Percentiles rank a stretch among this genome's conserved stretches.
Conservation (phyloP, 2,113 vertebrate genomes). For the Ctenodactylus gundi region DNA sequence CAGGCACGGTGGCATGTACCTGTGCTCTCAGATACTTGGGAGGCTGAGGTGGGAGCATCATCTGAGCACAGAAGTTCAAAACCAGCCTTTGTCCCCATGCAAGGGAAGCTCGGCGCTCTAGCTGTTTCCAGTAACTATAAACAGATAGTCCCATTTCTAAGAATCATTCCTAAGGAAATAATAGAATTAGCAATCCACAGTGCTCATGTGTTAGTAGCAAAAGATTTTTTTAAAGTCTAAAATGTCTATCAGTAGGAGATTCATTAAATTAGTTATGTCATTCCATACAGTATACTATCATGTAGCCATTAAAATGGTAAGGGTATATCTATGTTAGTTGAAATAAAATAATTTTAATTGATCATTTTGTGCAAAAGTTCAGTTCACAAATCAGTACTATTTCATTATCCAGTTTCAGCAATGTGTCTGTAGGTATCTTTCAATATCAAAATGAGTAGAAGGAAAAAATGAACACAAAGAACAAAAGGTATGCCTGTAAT, state of each 20-base stretch:
- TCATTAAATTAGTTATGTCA: neutral
- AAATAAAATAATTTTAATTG: constrained; percentile 29
- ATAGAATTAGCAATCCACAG: neutral
- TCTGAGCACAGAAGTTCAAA: neutral
- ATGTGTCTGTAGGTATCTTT: constrained; percentile 2
- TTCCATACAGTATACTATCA: neutral
- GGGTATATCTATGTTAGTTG: neutral
- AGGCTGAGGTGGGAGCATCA: neutral
- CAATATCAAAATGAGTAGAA: constrained; percentile 1
- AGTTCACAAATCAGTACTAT: constrained; percentile 18
- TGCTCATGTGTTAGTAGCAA: neutral
- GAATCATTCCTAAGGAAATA: neutral
- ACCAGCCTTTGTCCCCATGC: neutral
- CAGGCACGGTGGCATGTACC: neutral
- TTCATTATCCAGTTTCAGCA: constrained; percentile 28
- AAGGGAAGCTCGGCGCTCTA: neutral
- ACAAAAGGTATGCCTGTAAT: too few species aligned
- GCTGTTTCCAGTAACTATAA: constrained; percentile 7
- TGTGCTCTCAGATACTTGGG: neutral
- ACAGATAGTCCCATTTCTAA: neutral
- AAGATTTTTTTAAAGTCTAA: neutral
- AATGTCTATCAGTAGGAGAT: neutral
- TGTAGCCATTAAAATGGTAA: neutral
- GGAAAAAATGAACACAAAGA: neutral
- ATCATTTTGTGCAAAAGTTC: constrained; percentile 17